A percentile compares a stretch with the other conserved stretches of the same genome.
Conservation (phyloP, 2,888 invertebrate species). For the Drosophila pegasa region DNA sequence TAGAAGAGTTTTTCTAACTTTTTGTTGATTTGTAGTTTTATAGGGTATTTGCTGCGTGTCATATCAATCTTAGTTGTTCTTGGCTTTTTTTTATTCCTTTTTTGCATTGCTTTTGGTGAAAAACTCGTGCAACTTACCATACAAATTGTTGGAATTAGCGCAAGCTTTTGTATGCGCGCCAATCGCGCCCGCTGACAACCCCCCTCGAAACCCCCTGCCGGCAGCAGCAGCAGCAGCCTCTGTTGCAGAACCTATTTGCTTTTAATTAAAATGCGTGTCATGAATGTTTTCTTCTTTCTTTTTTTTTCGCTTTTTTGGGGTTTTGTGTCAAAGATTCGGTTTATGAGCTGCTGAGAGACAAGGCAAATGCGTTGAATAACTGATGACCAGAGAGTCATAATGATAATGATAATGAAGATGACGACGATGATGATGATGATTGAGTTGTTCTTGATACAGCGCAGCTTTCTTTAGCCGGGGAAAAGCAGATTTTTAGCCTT, state of each 20-base stretch:
- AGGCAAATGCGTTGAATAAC: constrained; percentile 57
- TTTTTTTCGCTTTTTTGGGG: constrained; percentile 28
- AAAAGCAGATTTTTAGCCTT: constrained; percentile 20
- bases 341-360: constrained; percentile 56
- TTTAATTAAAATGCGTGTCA: constrained; percentile 81
- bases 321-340: constrained; percentile 59
- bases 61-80: background rate
- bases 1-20: background rate
- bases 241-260: constrained; percentile 65
- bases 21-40: background rate
- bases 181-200: background rate
- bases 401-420: constrained; percentile 31
- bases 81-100: constrained; percentile 14
- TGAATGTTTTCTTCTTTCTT: constrained; percentile 45
- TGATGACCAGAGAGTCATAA: constrained; percentile 51
- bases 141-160: constrained; percentile 71
- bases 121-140: constrained; percentile 55
- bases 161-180: constrained; percentile 35
- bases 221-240: constrained; percentile 12
- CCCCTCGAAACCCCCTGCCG: constrained; percentile 1
- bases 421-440: constrained; percentile 33
- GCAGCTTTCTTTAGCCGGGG: constrained; percentile 21
- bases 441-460: constrained; percentile 18
- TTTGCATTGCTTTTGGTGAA: constrained; percentile 24
- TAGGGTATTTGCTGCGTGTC: background rate